Percentiles rank a stretch among this genome's conserved stretches.
Conservation (phyloP, 2,888 invertebrate genomes). For the Tridacna gigas region DNA sequence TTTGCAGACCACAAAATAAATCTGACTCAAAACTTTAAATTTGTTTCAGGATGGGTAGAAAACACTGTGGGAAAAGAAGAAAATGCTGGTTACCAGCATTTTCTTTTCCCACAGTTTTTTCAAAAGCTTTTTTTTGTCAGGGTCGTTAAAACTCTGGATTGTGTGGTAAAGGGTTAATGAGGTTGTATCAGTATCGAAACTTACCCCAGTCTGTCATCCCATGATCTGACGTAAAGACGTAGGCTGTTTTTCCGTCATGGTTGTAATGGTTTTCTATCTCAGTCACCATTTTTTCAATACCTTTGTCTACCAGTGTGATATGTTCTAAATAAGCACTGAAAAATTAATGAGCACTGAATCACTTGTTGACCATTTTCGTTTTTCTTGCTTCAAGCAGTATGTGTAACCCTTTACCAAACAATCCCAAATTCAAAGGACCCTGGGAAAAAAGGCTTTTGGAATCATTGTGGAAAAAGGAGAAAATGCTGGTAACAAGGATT, state of each 20-base stretch:
- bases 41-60: neutral
- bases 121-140: neutral
- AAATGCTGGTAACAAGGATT: no score
- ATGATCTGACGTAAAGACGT: slow-evolving; percentile 97
- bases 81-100: neutral
- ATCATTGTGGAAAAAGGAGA: no score
- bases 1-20: no score
- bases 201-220: slow-evolving; percentile 99
- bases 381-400: no score
- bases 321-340: slow-evolving; percentile 92
- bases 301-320: slow-evolving; percentile 91
- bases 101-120: neutral
- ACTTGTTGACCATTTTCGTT: no score
- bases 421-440: no score
- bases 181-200: slow-evolving; percentile 22
- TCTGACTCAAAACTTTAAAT: no score
- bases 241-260: slow-evolving; percentile 92
- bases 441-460: no score
- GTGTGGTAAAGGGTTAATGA: no score
- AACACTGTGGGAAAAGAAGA: neutral
- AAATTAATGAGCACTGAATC: slow-evolving; percentile 29
- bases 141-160: no score
- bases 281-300: slow-evolving; percentile 89
- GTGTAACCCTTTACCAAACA: no score
- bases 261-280: slow-evolving; percentile 90